These are phyloP conservation scores for Typhlomys cinereus DNA, from an alignment of 2,113 vertebrate genomes.

Conservation along the genomic window DNA sequence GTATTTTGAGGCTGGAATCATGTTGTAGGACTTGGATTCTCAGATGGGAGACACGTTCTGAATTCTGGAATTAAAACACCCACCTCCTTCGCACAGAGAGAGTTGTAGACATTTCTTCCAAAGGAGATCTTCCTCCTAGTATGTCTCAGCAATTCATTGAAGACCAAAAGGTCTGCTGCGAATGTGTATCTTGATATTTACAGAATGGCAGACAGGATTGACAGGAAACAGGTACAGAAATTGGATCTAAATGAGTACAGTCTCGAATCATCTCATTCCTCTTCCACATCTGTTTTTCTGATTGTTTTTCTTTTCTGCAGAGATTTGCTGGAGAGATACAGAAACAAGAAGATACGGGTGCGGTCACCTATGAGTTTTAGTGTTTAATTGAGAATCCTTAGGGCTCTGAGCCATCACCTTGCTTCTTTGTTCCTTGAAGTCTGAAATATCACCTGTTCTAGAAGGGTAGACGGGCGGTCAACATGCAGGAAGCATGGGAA, in stretches of 20 bases:
- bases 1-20: not conserved
- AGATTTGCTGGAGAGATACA: slow-evolving; percentile 19
- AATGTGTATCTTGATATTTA: not conserved
- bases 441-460: not conserved
- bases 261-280: not conserved
- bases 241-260: not conserved
- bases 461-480: not conserved
- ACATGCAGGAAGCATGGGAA: not conserved
- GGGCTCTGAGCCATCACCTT: not conserved
- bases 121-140: not conserved
- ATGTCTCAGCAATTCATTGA: not conserved
- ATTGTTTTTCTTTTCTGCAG: slow-evolving; percentile 19
- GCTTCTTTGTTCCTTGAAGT: not conserved
- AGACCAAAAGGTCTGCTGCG: not conserved
- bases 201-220: not conserved
- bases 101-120: not conserved
- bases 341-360: not conserved
- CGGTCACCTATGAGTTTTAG: not conserved
- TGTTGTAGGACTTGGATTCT: not conserved
- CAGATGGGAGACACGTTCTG: not conserved
- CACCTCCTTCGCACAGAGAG: not conserved
- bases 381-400: not conserved
- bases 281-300: not conserved
- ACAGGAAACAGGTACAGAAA: not conserved
- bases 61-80: not conserved